Base-by-base conservation (phyloP, 2,888 invertebrate genomes). In the Nomada fucata region DNA sequence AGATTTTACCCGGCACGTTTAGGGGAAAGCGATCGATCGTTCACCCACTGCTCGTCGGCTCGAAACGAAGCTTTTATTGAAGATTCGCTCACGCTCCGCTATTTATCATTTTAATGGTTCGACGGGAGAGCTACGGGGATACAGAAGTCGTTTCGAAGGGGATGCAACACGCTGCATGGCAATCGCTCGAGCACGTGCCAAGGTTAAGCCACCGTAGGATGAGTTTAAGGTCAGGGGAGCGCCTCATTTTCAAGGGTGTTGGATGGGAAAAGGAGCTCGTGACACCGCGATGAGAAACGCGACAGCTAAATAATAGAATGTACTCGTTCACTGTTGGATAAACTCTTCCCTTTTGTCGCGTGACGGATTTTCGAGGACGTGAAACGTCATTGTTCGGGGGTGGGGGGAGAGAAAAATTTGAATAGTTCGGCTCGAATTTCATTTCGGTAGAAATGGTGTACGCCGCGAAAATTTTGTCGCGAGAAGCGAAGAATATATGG, bases 201-300 rank as follows among this genome's bases (percentile, higher is more conserved):
- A 85, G 85, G 84, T 73, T 78, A 64, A 53, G 50, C 59, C 36
- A 23, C 67, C 47, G 26, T 65, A 23, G 75, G 79, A 71, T 36
- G 57, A 76, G 78, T 74, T 85, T 84, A 85, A 85, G 85, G 85
- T 84, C 85, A 71, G 44, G 73, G 72, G 52, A 64, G 63, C n/a
- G 65, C 60, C 74, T 70, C 52, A 53, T 76, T 53, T 69, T 47
- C 75, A 55, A 78, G 83, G 77, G 26, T 63, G 23, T 4, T 36
- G 69, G 36, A 36, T 36, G 36, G 36, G 36, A n/a, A 36, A 57
- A 23, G 67, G 20, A 75, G 64, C 57, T 64, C 53, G 57, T 26
- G 71, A 52, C 42, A 67, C 23, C 55, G 61, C 18, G 65, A 55
- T 29, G 47, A 61, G 50, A 52, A 53, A 53, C 59, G 13, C 20